phyloP scores from a whole-genome alignment of 1,140 invertebrate genomes.

The Psix sp. region DNA sequence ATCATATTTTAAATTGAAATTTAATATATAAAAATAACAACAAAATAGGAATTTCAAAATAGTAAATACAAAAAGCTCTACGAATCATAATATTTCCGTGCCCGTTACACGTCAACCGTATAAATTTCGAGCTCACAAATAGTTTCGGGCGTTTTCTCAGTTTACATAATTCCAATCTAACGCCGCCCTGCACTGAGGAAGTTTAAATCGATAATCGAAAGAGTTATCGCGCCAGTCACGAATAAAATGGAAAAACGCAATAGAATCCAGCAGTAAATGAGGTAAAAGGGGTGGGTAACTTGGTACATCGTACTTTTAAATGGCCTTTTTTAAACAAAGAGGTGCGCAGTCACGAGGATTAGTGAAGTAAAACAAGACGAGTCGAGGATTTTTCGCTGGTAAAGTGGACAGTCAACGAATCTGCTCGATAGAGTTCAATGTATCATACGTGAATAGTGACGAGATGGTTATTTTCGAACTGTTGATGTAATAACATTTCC shows the following conservation, averaged over 20 bases:
- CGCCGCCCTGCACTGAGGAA: not conserved
- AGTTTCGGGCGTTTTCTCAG: slow-evolving; percentile 13
- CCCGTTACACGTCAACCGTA: not conserved
- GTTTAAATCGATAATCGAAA: slow-evolving; percentile 10
- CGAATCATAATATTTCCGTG: slow-evolving; percentile 12
- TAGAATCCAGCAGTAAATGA: slow-evolving; percentile 12
- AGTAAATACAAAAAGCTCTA: not conserved
- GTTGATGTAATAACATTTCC: slow-evolving; percentile 52
- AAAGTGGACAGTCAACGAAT: too few relatives aligned
- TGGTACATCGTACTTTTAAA: too few relatives aligned
- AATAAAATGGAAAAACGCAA: slow-evolving; percentile 8
- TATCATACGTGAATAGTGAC: slow-evolving; percentile 28
- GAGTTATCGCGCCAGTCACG: slow-evolving; percentile 3
- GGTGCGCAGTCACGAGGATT: too few relatives aligned
- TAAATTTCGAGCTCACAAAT: slow-evolving; percentile 1
- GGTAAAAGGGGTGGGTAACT: slow-evolving; percentile 5
- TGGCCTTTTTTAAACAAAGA: too few relatives aligned
- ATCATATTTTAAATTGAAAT: slow-evolving; percentile 3
- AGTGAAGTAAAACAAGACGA: too few relatives aligned
- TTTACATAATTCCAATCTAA: slow-evolving; percentile 21
- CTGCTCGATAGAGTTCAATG: slow-evolving; percentile 32
- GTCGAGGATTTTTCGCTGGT: too few relatives aligned
- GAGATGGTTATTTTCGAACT: slow-evolving; percentile 45
- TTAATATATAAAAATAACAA: slow-evolving; percentile 3
- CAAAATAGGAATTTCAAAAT: slow-evolving; percentile 1